These are phyloP conservation scores for Netelia melanura DNA, from an alignment of 2,888 invertebrate genomes.

Conservation along the genomic window DNA sequence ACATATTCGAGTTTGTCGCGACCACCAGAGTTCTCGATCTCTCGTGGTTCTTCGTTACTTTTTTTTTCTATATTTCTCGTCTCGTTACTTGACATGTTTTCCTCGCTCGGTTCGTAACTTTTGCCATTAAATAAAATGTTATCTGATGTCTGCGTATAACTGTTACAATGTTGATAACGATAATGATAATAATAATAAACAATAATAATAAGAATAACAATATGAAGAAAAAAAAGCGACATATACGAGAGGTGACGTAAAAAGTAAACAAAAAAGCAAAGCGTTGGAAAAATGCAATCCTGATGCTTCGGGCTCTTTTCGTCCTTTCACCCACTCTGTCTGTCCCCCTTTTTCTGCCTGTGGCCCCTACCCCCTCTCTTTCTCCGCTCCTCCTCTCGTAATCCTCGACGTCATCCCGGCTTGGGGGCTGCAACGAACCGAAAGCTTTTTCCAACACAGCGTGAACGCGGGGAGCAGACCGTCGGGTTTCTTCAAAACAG, in stretches of 20 bases:
- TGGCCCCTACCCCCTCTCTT: background rate
- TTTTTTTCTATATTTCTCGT: background rate
- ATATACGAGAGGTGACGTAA: background rate
- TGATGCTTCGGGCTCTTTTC: conserved; percentile 22
- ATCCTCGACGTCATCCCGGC: conserved; percentile 13
- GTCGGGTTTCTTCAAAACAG: background rate
- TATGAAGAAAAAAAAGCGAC: background rate
- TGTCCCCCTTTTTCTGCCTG: background rate
- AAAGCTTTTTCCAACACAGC: conserved; percentile 3
- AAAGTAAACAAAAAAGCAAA: conserved; percentile 14
- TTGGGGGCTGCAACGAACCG: background rate
- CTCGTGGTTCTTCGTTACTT: too few relatives aligned
- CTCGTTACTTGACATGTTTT: background rate
- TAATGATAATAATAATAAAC: background rate
- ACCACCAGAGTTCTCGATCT: background rate
- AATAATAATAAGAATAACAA: conserved; percentile 2
- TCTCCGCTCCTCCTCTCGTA: background rate
- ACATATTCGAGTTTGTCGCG: background rate
- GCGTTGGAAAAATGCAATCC: background rate
- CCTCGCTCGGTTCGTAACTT: background rate
- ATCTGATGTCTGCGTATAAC: background rate
- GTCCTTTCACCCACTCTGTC: conserved; percentile 2
- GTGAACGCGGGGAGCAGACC: background rate
- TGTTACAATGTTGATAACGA: background rate
- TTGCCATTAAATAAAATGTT: background rate